Base-by-base conservation (phyloP, 2,113 vertebrate genomes). In the Motacilla alba region DNA sequence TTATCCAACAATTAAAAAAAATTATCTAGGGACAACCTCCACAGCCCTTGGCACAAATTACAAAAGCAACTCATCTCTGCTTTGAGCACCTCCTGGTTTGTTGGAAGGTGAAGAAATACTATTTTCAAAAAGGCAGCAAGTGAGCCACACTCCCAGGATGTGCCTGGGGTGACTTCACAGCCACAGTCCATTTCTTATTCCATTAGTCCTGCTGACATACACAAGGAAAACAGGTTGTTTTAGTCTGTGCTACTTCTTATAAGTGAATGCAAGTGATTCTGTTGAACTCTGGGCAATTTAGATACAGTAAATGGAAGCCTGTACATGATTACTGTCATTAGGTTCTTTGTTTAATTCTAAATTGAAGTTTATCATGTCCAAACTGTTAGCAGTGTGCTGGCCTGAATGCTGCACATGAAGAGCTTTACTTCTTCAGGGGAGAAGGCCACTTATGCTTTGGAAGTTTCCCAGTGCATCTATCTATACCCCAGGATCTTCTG, bases 281-380 rank as follows among this genome's bases (percentile, higher is more conserved):
- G 68, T n/a, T 96, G 95, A 96, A 96, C 94, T 84, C 93, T 8
- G 60, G 79, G 92, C 95, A 96, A 94, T 96, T 97, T 92, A 93
- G 94, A 68, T 18, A 46, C 16, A 78, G 92, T 83, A 96, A 96
- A 94, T 95, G 90, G 90, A 93, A 93, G 53, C 76, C 15, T 21
- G 64, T 56, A 94, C 83, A 93, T 90, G 90, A 96, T 96, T 94
- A 93, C 90, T 94, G 93, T 90, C 96, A 87, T 90, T 95, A 92
- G 90, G 83, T 30, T 68, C 41, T 93, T 92, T 75, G 90, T 67
- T 94, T 96, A 93, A 96, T 92, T 90, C 83, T 67, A 82, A 94
- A 92, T 67, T 83, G 92, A 94, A 92, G 76, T 90, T 96, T 95
- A 96, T 96, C 82, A 80, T 53, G 78, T 83, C 73, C 26, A 46